Evolutionary conservation across 2,888 invertebrate species (phyloP).

Genomic region (Mythimna lalbum): DNA sequence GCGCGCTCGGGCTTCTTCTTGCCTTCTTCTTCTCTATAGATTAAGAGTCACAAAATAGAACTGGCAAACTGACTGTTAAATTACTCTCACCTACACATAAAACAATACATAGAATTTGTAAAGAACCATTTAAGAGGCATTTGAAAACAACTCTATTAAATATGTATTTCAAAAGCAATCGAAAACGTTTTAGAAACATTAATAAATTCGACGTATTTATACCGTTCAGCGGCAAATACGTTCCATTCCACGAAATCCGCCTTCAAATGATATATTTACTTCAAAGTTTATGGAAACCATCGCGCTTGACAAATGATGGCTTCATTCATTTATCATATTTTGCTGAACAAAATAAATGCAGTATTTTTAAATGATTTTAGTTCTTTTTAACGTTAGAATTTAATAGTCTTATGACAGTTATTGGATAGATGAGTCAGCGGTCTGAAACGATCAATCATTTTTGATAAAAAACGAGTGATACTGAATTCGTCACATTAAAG

Average conservation of each 20-base stretch:
- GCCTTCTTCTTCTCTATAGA: too few species aligned
- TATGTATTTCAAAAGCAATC: conserved; percentile 6
- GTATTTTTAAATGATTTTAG: conserved; percentile 15
- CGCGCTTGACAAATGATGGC: conserved; percentile 54
- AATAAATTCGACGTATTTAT: conserved; percentile 17
- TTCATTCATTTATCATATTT: conserved; percentile 57
- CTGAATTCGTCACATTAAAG: conserved; percentile 29
- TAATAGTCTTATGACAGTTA: conserved; percentile 49
- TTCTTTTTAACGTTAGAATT: conserved; percentile 26
- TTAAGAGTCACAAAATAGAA: too few species aligned
- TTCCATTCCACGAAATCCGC: conserved; percentile 36
- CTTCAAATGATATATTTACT: conserved; percentile 49
- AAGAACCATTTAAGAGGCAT: background rate
- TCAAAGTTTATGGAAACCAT: conserved; percentile 47
- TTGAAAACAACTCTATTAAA: background rate
- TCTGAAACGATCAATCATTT: conserved; percentile 56
- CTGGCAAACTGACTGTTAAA: too few species aligned
- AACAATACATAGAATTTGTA: background rate
- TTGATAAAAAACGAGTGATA: conserved; percentile 38
- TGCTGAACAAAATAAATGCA: conserved; percentile 30
- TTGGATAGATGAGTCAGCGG: conserved; percentile 49
- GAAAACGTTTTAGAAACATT: conserved; percentile 9
- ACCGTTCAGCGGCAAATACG: conserved; percentile 10
- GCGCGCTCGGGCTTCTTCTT: too few species aligned
- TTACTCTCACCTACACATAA: too few species aligned